Percentiles rank a stretch among this genome's conserved stretches.
Conservation (phyloP, 2,888 invertebrate genomes). For the Calameuta pallipes region DNA sequence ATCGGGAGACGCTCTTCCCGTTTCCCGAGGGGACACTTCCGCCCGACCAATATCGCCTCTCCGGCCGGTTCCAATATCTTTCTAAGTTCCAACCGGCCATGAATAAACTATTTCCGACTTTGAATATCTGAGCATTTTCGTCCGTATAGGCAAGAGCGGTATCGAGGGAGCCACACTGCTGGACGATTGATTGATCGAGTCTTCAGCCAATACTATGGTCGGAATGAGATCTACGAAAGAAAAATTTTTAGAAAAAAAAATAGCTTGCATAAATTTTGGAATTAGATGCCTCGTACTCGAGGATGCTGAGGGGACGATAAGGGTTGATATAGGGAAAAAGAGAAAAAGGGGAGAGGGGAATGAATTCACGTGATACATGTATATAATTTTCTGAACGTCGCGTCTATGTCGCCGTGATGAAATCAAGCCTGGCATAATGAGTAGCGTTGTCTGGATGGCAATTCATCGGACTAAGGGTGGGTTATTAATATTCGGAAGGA, state of each 20-base stretch:
- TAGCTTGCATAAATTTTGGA: not conserved
- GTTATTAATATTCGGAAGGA: slow-evolving; percentile 63
- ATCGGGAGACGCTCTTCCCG: slow-evolving; percentile 51
- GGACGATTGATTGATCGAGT: slow-evolving; percentile 42
- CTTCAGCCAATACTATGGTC: slow-evolving; percentile 1
- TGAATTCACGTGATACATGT: not conserved
- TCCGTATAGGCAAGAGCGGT: slow-evolving; percentile 47
- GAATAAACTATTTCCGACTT: slow-evolving; percentile 67
- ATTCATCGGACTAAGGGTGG: slow-evolving; percentile 52
- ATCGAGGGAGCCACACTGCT: slow-evolving; percentile 44
- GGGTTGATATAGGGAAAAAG: not conserved
- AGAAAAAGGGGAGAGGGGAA: slow-evolving; percentile 16
- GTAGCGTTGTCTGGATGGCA: slow-evolving; percentile 53
- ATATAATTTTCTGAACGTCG: slow-evolving; percentile 22
- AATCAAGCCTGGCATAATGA: slow-evolving; percentile 61
- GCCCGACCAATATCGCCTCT: slow-evolving; percentile 61
- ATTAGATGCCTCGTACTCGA: not conserved
- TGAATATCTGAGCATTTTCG: slow-evolving; percentile 62
- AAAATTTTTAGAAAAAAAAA: not conserved
- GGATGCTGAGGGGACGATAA: slow-evolving; percentile 7
- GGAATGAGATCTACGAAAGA: not conserved
- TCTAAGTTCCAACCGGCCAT: slow-evolving; percentile 63
- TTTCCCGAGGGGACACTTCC: slow-evolving; percentile 64
- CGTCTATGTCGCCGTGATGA: slow-evolving; percentile 45
- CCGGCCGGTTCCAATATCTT: slow-evolving; percentile 65